phyloP scores from a whole-genome alignment of 2,113 vertebrate species.

The Cyphomyrus plagiostoma region DNA sequence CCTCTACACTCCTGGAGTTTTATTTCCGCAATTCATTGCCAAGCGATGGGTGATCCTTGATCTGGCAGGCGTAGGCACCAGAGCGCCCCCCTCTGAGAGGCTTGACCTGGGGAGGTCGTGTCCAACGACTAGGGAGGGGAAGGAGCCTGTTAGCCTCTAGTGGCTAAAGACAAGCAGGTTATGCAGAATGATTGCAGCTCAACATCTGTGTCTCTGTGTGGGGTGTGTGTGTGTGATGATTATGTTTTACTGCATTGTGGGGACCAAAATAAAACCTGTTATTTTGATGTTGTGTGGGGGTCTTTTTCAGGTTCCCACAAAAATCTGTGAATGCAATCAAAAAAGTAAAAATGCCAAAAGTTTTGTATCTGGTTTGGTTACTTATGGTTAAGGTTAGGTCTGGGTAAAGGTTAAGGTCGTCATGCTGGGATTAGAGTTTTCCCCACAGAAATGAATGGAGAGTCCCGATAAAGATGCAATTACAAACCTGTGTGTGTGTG shows the following conservation, averaged over 20 bases:
- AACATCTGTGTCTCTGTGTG: neutral
- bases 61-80: conserved; percentile 31
- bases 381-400: too few species aligned
- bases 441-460: too few species aligned
- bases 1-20: conserved; percentile 35
- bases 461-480: too few species aligned
- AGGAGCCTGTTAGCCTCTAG: neutral
- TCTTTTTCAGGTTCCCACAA: too few species aligned
- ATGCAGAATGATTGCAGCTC: neutral
- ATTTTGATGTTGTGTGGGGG: too few species aligned
- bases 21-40: conserved; percentile 22
- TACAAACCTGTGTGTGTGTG: neutral
- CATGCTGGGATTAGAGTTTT: too few species aligned
- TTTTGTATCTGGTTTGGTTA: too few species aligned
- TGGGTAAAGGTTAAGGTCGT: too few species aligned
- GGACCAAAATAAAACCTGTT: too few species aligned
- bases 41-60: conserved; percentile 37
- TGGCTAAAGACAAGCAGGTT: neutral
- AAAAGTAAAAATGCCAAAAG: too few species aligned
- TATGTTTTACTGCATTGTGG: too few species aligned
- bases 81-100: conserved; percentile 32
- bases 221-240: neutral
- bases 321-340: too few species aligned
- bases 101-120: conserved; percentile 7
- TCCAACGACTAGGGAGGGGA: neutral